These are phyloP conservation scores for Drosophila cyrtoloma DNA, from an alignment of 2,888 invertebrate genomes.

Conservation along the genomic window DNA sequence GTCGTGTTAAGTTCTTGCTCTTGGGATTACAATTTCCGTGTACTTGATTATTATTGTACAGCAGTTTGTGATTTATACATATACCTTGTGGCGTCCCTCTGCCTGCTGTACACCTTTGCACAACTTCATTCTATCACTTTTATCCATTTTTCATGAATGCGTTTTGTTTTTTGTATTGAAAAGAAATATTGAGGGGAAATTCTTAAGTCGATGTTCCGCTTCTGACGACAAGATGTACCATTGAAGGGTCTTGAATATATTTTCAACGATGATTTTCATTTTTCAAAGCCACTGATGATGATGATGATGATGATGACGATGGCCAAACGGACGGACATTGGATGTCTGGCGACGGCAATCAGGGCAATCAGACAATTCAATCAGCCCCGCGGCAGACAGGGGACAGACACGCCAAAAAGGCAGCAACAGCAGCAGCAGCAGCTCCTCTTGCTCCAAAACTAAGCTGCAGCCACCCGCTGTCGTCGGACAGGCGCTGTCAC, in stretches of 20 bases:
- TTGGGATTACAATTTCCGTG: neutral
- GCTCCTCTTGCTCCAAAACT: neutral
- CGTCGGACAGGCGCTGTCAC: slow-evolving; percentile 24
- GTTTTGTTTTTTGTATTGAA: too few species aligned
- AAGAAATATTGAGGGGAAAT: too few species aligned
- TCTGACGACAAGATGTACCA: slow-evolving; percentile 1
- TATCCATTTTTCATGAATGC: too few species aligned
- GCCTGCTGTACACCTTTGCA: too few species aligned
- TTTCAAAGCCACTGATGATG: neutral
- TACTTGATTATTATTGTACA: neutral
- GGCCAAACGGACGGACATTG: slow-evolving; percentile 9
- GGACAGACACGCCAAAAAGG: slow-evolving; percentile 16
- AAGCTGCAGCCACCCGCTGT: neutral
- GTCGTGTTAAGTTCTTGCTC: neutral
- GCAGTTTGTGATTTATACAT: neutral
- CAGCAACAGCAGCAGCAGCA: neutral
- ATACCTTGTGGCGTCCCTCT: too few species aligned
- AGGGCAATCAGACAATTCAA: slow-evolving; percentile 77
- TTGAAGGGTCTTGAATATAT: slow-evolving; percentile 60
- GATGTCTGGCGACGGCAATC: slow-evolving; percentile 70
- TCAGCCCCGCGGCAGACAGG: slow-evolving; percentile 54
- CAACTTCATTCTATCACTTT: too few species aligned
- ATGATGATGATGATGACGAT: slow-evolving; percentile 16
- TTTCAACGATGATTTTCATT: slow-evolving; percentile 57
- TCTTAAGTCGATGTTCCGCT: too few species aligned